A percentile compares a stretch with the other conserved stretches of the same genome.
phyloP scores from a whole-genome alignment of 2,797 vertebrate genomes.

The Mus spretus region DNA sequence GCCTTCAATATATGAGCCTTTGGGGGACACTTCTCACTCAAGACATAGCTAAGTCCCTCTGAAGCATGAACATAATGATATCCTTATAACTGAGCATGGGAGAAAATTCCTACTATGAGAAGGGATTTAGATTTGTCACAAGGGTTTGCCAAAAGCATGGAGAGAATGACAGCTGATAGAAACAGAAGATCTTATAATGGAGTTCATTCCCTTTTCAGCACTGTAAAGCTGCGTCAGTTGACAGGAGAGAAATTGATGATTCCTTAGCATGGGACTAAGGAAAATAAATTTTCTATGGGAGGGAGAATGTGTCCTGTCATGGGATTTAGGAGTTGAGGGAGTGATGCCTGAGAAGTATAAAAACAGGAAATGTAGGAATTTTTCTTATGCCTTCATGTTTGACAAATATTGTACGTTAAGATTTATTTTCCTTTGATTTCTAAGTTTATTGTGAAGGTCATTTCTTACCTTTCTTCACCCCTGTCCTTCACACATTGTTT shows the following conservation, averaged over 20 bases:
- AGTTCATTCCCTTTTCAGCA: not conserved
- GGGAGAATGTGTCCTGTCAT: not conserved
- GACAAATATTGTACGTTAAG: not conserved
- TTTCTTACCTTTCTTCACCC: not conserved
- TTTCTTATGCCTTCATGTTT: not conserved
- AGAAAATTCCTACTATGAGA: not conserved
- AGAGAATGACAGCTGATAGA: not conserved
- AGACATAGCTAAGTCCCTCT: not conserved
- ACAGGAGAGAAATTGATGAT: not conserved
- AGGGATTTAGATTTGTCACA: not conserved
- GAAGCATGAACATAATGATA: not conserved
- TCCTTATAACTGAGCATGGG: not conserved
- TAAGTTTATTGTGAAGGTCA: not conserved
- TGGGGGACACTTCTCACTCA: not conserved
- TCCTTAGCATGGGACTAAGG: not conserved
- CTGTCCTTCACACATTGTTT: not conserved
- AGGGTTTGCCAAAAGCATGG: not conserved
- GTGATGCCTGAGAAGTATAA: not conserved
- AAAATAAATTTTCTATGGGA: not conserved
- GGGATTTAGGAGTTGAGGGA: not conserved
- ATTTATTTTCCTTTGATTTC: conserved; percentile 14
- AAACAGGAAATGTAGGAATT: not conserved
- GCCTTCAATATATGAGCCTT: not conserved
- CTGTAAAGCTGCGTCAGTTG: not conserved
- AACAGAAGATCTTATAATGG: not conserved